Conservation (phyloP, 2,888 invertebrate genomes). For the Drosophila cognata region DNA sequence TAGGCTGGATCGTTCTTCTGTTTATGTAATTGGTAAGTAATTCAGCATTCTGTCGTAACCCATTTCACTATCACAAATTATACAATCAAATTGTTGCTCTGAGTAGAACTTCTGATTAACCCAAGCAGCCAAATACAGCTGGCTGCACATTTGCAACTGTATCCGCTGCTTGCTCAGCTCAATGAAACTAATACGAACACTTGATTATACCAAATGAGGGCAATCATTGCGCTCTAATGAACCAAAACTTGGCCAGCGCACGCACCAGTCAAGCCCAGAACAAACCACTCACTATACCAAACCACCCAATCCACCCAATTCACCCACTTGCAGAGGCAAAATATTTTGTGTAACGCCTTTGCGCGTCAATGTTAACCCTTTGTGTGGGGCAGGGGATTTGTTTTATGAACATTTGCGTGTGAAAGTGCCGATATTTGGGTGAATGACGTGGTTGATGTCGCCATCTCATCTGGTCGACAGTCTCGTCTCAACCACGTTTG, state of each 20-base stretch:
- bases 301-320: constrained; percentile 4
- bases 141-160: constrained; percentile 7
- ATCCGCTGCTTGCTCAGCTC: constrained; percentile 26
- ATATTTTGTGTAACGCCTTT: constrained; percentile 78
- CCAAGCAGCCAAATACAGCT: background rate
- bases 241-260: constrained; percentile 73
- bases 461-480: constrained; percentile 26
- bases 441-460: constrained; percentile 63
- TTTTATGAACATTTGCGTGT: constrained; percentile 74
- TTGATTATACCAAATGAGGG: constrained; percentile 78
- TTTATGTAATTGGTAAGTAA: background rate
- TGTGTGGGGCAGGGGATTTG: constrained; percentile 14
- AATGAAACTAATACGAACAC: constrained; percentile 74
- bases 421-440: constrained; percentile 79
- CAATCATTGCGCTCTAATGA: constrained; percentile 79
- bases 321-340: constrained; percentile 50
- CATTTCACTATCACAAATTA: background rate
- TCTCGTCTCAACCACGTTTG: constrained; percentile 45
- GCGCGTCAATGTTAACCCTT: constrained; percentile 61
- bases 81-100: background rate
- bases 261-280: constrained; percentile 44
- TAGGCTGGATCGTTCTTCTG: background rate
- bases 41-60: background rate
- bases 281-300: constrained; percentile 6
- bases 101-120: background rate